Evolutionary conservation across 2,113 vertebrate genomes (phyloP).

Genomic region (Cyphomyrus discorhynchus): DNA sequence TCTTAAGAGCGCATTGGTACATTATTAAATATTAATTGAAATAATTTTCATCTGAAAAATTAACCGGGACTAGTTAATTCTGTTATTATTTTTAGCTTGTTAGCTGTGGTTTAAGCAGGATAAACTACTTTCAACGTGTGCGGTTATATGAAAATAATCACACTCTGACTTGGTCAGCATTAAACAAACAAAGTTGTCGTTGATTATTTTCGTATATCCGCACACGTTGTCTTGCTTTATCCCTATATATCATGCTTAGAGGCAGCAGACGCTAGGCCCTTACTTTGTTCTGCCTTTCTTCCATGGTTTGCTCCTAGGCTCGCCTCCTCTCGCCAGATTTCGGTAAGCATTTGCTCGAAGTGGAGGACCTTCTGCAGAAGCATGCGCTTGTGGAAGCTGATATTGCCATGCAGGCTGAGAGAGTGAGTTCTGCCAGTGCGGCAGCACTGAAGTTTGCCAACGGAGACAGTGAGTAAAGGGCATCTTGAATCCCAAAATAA

Average conservation of each 20-base stretch:
- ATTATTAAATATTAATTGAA: background rate
- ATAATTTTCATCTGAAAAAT: background rate
- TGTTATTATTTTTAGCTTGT: background rate
- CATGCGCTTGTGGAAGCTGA: conserved; percentile 82
- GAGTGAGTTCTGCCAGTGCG: conserved; percentile 65
- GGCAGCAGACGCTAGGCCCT: background rate
- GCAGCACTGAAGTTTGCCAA: conserved; percentile 76
- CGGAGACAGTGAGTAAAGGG: conserved; percentile 66
- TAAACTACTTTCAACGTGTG: background rate
- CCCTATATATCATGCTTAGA: background rate
- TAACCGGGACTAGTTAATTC: background rate
- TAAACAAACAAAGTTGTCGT: background rate
- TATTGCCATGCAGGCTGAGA: conserved; percentile 80
- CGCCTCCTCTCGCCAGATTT: conserved; percentile 75
- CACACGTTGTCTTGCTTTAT: background rate
- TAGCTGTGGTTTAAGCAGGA: background rate
- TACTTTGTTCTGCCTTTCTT: background rate
- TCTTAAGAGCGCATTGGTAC: background rate
- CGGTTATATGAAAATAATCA: background rate
- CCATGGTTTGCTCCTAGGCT: conserved; percentile 49
- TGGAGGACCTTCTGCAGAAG: conserved; percentile 86
- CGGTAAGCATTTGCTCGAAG: conserved; percentile 91
- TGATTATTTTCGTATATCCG: background rate
- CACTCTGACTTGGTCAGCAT: background rate
- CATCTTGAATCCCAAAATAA: background rate